Evolutionary conservation across 30 jellyfish, hydroid and myxozoan genomes (phyloP), one percentile per base, ranked within the genome.

Genomic region (Aurelia sp.): DNA sequence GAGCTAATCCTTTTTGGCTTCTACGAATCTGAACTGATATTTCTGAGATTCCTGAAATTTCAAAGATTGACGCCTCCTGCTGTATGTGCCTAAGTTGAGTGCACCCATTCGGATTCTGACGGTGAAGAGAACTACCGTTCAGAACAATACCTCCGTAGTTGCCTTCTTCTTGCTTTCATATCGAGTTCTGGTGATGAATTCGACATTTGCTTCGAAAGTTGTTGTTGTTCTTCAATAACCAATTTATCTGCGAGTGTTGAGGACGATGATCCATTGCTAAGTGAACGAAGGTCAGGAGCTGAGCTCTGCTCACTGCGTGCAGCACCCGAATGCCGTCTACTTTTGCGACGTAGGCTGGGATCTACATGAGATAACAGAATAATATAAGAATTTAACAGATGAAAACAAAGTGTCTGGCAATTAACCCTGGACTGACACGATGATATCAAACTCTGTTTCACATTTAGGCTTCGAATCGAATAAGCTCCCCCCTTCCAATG

Each of bases 321-420:
- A 15, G 83, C 79, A 44, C 79, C 57, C 37, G 99, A 83, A 66
- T 89, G 97, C 19, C 97, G 97, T 48, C 97, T 89, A 61, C 99
- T 94, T 35, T 86, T 94, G 31, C 99, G 94, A 18, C 98, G 89
- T 22, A 20, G 66, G 18, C 80, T 19, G 19, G 85, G 78, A 33
- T 80, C 96, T 75, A 30, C 76, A 35, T 47, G 22, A 63, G 35
- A 63, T 5, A 5, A 44, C 55, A 44, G 55, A 44, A 7, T 0
- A 44, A 16, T 4, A 44, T 5, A 44, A 44, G 55, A 44, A 44
- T 44, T 44, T 2, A 44, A 44, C 55, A 9, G 8, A 66, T 21
- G 3, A 17, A 23, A 66, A 19, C 78, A 21, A 13, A 66, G 4
- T 17, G 4, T 23, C 55, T 17, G 62, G 20, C 37, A 9, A 44